phyloP scores from a whole-genome alignment of 2,888 invertebrate genomes.

The Cantharis rustica region DNA sequence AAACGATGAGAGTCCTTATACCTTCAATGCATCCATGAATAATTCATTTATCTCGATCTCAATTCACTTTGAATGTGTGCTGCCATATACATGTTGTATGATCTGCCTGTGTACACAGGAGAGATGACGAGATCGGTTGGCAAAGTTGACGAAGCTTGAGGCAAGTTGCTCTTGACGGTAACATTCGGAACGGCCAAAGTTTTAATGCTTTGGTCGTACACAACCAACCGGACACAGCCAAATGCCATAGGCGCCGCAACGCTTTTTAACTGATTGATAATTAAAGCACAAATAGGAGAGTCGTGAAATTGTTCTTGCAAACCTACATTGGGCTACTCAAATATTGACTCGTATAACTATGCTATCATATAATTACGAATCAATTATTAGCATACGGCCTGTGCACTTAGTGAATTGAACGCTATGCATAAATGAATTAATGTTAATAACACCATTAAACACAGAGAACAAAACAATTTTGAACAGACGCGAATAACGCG shows the following conservation, averaged over 20 bases:
- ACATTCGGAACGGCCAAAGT: constrained; percentile 31
- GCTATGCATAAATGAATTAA: constrained; percentile 37
- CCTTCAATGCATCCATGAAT: constrained; percentile 52
- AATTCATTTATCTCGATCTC: constrained; percentile 53
- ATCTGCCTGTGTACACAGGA: constrained; percentile 45
- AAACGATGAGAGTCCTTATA: constrained; percentile 48
- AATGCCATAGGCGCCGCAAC: constrained; percentile 41
- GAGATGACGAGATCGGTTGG: constrained; percentile 45
- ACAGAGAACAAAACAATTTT: constrained; percentile 29
- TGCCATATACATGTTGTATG: constrained; percentile 52
- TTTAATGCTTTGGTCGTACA: constrained; percentile 19
- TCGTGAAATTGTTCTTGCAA: constrained; percentile 6
- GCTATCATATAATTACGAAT: constrained; percentile 41
- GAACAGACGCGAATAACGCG: constrained; percentile 20
- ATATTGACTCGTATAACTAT: constrained; percentile 35
- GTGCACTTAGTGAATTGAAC: constrained; percentile 42
- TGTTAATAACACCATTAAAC: constrained; percentile 41
- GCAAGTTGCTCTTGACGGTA: constrained; percentile 41
- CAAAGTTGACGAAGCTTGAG: constrained; percentile 46
- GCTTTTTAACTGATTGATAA: constrained; percentile 44
- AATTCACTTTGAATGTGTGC: constrained; percentile 53
- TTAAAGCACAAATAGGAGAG: constrained; percentile 30
- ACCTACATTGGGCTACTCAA: constrained; percentile 25
- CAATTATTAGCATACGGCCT: constrained; percentile 39
- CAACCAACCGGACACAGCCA: constrained; percentile 38